A percentile compares a stretch with the other conserved stretches of the same genome.
Evolutionary conservation across 64 coral and sea anemone genomes (phyloP).

Genomic region (Astreopora myriophthalma): DNA sequence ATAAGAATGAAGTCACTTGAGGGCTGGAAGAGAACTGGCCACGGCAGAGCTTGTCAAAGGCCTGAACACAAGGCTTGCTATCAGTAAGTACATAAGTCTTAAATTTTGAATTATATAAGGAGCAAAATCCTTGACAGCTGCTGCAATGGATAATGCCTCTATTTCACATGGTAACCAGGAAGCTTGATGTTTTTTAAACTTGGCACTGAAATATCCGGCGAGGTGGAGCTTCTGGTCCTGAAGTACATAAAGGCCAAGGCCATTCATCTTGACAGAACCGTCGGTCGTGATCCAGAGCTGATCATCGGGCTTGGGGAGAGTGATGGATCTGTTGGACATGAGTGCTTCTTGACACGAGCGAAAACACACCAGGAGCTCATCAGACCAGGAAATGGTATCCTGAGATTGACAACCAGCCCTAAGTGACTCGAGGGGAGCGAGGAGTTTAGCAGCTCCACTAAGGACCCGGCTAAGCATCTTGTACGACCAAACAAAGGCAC

Average conservation of each 20-base stretch:
- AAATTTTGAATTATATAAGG: constrained; percentile 18
- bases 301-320: not conserved
- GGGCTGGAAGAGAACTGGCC: constrained; percentile 26
- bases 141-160: constrained; percentile 29
- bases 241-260: no score
- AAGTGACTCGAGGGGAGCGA: not conserved
- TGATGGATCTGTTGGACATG: not conserved
- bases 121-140: constrained; percentile 16
- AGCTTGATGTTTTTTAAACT: constrained; percentile 9
- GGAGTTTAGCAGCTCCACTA: not conserved
- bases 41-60: constrained; percentile 39
- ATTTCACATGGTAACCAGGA: constrained; percentile 32
- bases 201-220: not conserved
- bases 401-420: not conserved
- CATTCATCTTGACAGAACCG: not conserved
- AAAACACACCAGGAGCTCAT: not conserved
- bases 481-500: not conserved
- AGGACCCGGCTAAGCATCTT: not conserved
- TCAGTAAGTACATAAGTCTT: constrained; percentile 23
- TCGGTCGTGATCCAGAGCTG: constrained; percentile 17
- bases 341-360: not conserved
- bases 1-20: not conserved
- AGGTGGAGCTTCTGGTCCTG: no score
- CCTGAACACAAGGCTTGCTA: constrained; percentile 45
- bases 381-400: not conserved